Base-by-base conservation (phyloP, 1,140 invertebrate species). In the Zaprionus inermis region DNA sequence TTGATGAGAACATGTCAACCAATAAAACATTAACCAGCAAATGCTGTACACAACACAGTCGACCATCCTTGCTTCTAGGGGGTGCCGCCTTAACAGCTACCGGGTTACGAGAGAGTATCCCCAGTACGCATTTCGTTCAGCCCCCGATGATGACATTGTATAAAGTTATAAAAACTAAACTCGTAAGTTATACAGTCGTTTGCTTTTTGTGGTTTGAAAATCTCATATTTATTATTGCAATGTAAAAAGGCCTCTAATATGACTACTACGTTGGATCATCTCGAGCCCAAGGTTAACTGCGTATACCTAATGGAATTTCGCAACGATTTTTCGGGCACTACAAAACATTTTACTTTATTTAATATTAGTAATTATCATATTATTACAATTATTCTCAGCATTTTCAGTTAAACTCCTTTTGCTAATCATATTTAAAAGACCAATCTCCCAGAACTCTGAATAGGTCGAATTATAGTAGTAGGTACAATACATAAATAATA, bases 401-500 rank as follows among this genome's bases (percentile, higher is more conserved):
- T 49, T 56, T 57, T 54, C 49, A 34, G 63, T 24, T 38, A 16
- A 44, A 44, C 38, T 44, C 7, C n/a, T 44, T 54, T 54, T 51
- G 56, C 59, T 71, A 65, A 75, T 12, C 18, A 22, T 38, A 59
- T 67, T 72, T 59, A 74, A 79, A 74, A 68, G 72, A 89, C 72
- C 63, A 70, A 63, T 55, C 55, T 72, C 69, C 38, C 38, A 44
- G 38, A 76, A 79, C 57, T 59, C 44, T 34, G n/a, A 63, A 34
- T 10, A 49, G 66, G 38, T 38, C 58, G 49, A 38, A 57, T 38
- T 78, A 72, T 44, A 32, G n/a, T 44, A 44, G n/a, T 36, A 60
- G 67, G 74, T 70, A 70, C 55, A 69, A 71, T 74, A 80, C 65
- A 82, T 79, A 85, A 85, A 85, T 85, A 85, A 83, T 85, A 85